Evolutionary conservation across 2,888 invertebrate species (phyloP).

Genomic region (Coleophora flavipennella): DNA sequence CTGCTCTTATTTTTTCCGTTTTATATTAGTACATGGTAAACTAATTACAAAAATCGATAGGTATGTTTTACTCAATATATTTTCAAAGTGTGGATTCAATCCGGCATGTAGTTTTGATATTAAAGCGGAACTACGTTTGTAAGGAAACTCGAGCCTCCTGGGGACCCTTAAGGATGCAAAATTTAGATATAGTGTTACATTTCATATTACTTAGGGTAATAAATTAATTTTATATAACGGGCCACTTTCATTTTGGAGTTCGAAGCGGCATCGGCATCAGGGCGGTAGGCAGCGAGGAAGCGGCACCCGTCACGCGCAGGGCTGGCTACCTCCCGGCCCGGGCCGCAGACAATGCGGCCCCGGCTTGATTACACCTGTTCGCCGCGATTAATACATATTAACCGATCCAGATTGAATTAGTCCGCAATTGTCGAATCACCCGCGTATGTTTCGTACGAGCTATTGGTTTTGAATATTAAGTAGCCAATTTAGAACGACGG

Average conservation of each 20-base stretch:
- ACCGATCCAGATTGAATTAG: slow-evolving; percentile 68
- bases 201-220: too few species aligned
- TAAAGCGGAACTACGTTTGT: too few species aligned
- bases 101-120: too few species aligned
- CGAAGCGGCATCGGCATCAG: background rate
- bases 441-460: slow-evolving; percentile 50
- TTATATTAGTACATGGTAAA: too few species aligned
- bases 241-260: slow-evolving; percentile 11
- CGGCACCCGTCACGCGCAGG: too few species aligned
- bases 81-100: too few species aligned
- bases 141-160: too few species aligned
- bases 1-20: too few species aligned
- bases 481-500: slow-evolving; percentile 58
- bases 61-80: too few species aligned
- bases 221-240: slow-evolving; percentile 5
- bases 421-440: slow-evolving; percentile 57
- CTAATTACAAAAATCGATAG: too few species aligned
- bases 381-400: slow-evolving; percentile 69
- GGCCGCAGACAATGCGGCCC: slow-evolving; percentile 30
- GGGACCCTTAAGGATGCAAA: too few species aligned
- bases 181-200: too few species aligned
- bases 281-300: background rate
- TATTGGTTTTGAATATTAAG: slow-evolving; percentile 66
- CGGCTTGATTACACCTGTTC: slow-evolving; percentile 69
- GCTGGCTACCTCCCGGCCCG: slow-evolving; percentile 3